Base-by-base conservation (phyloP, 2,888 invertebrate genomes). In the Drosophila subsilvestris region DNA sequence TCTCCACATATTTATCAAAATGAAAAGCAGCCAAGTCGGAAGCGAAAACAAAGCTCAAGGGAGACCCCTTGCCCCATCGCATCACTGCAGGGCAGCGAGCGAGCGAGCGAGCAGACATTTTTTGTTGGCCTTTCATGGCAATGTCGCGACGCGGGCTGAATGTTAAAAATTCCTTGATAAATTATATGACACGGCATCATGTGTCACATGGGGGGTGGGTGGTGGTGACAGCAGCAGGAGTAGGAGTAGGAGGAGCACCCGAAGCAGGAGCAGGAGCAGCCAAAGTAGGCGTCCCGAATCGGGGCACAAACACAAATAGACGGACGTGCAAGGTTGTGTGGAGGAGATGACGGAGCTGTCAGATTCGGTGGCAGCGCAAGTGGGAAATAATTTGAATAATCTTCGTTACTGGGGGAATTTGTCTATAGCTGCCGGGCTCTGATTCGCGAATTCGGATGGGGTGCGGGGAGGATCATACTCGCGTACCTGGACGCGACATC, bases 161-260 rank as follows among this genome's bases (percentile, higher is more conserved):
- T 80, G 63, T 51, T 73, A 80, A 83, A 75, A 83, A 69, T 65
- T 51, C 58, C 55, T 66, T 80, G 78, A 80, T 80, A 80, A 84
- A 80, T 78, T 80, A 73, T 70, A 72, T 69, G 59, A 57, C 51
- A 63, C 57, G 62, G 68, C 67, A 76, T 78, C 78, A 74, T 73
- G 66, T 82, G 77, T 65, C 68, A 48, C 82, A 62, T 27, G 45
- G 48, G 42, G 48, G 49, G 20, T 27, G 18, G 56, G 29, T n/a
- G 25, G 56, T 25, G 54, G 17, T 43, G 43, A 54, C 37, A 42
- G 54, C n/a, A 45, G 29, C 45, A 18, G 32, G 6, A 32, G 27
- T 29, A 18, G 25, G n/a, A 63, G 61, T 50, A 61, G 60, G n/a
- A n/a, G n/a, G n/a, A n/a, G n/a, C n/a, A n/a, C n/a, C n/a, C n/a